These are phyloP conservation scores for Gadopsis bispinosus DNA, from an alignment of 2,797 vertebrate species.

Conservation along the genomic window DNA sequence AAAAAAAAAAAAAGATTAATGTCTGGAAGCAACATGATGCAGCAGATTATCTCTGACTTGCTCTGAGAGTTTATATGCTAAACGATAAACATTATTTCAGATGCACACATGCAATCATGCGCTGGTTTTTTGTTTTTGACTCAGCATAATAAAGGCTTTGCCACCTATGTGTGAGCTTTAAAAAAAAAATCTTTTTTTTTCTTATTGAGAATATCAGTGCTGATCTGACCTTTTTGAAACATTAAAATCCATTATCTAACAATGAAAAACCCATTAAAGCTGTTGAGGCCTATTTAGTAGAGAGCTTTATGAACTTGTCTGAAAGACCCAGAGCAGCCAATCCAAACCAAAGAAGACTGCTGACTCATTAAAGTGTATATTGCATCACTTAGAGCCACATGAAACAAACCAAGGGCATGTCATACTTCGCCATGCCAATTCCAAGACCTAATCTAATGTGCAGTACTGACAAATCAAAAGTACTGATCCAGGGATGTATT, in stretches of 20 bases:
- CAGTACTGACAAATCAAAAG: not conserved
- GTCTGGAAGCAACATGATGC: constrained; percentile 7
- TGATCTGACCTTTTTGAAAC: constrained; percentile 61
- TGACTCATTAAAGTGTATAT: constrained; percentile 1
- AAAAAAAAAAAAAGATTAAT: constrained; percentile 16
- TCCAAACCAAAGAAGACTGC: constrained; percentile 18
- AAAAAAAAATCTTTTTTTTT: constrained; percentile 3
- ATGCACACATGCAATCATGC: not conserved
- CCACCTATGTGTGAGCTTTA: not conserved
- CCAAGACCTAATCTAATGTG: not conserved
- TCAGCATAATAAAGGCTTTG: constrained; percentile 22
- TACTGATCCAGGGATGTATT: not conserved
- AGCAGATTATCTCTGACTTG: not conserved
- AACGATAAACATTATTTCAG: not conserved
- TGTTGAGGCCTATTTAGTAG: constrained; percentile 49
- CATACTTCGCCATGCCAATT: not conserved
- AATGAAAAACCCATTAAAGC: constrained; percentile 63
- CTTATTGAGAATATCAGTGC: constrained; percentile 18
- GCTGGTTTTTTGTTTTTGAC: not conserved
- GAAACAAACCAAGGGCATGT: constrained; percentile 17
- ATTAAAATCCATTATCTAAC: constrained; percentile 52
- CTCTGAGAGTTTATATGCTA: not conserved
- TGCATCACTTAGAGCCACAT: constrained; percentile 15
- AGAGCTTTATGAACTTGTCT: constrained; percentile 46
- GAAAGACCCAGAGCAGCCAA: constrained; percentile 29